A percentile compares a stretch with the other conserved stretches of the same genome.
These are phyloP conservation scores for Poecilia picta DNA, from an alignment of 2,797 vertebrate genomes.

Conservation along the genomic window DNA sequence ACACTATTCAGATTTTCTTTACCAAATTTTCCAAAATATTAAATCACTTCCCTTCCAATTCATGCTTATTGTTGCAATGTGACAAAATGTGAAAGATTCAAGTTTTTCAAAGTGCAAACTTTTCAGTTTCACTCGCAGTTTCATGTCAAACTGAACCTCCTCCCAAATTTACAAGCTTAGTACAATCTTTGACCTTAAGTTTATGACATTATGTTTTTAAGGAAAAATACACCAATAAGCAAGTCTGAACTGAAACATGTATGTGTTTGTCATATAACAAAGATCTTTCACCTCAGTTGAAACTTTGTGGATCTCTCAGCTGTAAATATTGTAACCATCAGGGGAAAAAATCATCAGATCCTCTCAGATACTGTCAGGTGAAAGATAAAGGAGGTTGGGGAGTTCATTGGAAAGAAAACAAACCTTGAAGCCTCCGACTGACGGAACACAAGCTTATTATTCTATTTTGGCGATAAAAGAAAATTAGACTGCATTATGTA, in stretches of 20 bases:
- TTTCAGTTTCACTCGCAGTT: neutral
- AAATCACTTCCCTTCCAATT: neutral
- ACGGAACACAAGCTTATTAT: slow-evolving; percentile 7
- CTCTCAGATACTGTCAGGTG: slow-evolving; percentile 6
- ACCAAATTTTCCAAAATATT: neutral
- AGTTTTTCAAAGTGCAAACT: neutral
- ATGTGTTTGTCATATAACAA: neutral
- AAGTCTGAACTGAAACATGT: neutral
- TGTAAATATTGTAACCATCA: neutral
- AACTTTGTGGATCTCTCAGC: neutral
- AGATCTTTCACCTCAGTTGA: neutral
- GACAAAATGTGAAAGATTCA: neutral
- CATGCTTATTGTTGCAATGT: neutral
- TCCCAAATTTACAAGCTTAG: neutral
- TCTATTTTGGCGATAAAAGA: slow-evolving; percentile 3
- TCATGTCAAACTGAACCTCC: neutral
- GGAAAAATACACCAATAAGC: neutral
- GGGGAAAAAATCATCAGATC: slow-evolving; percentile 18
- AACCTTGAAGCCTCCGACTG: neutral
- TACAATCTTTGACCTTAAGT: neutral
- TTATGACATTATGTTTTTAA: neutral
- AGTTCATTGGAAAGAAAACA: slow-evolving; percentile 15
- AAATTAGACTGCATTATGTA: neutral
- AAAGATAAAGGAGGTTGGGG: neutral
- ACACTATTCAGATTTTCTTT: neutral